phyloP scores from a whole-genome alignment of 2,797 vertebrate species.

The Alfaro cultratus region DNA sequence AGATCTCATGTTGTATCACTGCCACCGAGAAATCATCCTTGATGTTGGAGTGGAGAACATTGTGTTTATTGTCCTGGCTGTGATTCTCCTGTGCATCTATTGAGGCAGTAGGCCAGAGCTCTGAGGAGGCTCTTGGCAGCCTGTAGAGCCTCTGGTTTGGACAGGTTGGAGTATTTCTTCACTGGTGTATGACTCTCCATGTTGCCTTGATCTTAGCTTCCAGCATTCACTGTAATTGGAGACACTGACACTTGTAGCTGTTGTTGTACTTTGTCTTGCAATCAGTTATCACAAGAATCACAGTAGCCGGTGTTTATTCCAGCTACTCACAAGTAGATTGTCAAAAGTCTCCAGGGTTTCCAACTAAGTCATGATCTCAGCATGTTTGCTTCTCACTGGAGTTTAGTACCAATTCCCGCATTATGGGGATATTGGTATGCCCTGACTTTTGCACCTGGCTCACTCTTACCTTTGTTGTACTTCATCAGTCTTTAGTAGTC shows the following conservation, averaged over 20 bases:
- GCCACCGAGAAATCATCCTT: not conserved
- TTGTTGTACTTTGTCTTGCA: not conserved
- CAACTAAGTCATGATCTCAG: not conserved
- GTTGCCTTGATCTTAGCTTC: not conserved
- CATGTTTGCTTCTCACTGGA: not conserved
- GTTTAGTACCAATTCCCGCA: not conserved
- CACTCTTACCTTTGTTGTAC: not conserved
- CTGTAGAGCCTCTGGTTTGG: not conserved
- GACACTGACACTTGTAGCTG: not conserved
- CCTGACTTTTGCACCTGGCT: not conserved
- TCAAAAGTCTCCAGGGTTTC: not conserved
- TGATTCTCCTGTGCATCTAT: not conserved
- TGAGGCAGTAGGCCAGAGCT: not conserved
- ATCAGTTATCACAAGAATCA: not conserved
- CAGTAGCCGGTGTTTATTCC: not conserved
- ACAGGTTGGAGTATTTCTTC: constrained; percentile 1
- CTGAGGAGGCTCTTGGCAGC: not conserved
- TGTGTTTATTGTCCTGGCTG: not conserved
- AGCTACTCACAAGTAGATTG: not conserved
- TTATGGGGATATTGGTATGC: not conserved
- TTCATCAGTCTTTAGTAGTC: not conserved
- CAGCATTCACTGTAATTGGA: not conserved
- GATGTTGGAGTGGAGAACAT: not conserved
- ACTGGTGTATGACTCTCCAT: not conserved
- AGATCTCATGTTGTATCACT: not conserved